Conservation (phyloP, 2,113 vertebrate species). For the Microtus richardsoni region DNA sequence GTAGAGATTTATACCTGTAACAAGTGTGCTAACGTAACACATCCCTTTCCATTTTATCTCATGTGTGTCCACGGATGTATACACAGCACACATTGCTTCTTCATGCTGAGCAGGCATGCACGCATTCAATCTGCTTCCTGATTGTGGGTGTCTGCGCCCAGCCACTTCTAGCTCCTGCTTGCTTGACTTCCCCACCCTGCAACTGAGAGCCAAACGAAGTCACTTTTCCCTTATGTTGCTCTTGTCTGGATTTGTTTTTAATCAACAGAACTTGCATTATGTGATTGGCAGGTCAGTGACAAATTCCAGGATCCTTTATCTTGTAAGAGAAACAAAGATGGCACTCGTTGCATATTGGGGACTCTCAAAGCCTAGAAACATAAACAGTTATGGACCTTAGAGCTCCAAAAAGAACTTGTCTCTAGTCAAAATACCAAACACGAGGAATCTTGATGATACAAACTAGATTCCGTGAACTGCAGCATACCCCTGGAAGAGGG, state of each 20-base stretch:
- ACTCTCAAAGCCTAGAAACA: neutral
- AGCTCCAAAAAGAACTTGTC: neutral
- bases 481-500: neutral
- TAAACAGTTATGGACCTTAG: neutral
- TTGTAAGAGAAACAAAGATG: neutral
- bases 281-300: neutral
- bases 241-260: neutral
- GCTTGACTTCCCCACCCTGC: neutral
- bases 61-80: too few relatives aligned
- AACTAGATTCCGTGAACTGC: neutral
- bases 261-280: neutral
- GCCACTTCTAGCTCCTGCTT: neutral
- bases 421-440: neutral
- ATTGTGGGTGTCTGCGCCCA: neutral
- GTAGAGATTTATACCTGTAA: neutral
- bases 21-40: neutral
- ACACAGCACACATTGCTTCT: neutral
- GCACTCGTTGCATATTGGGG: neutral
- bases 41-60: neutral
- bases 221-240: neutral
- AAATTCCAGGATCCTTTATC: neutral
- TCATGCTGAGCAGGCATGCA: neutral
- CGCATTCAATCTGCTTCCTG: neutral
- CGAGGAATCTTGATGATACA: neutral
- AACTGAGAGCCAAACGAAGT: neutral